Conservation (phyloP, 1,140 invertebrate species). For the Nebria ingens region DNA sequence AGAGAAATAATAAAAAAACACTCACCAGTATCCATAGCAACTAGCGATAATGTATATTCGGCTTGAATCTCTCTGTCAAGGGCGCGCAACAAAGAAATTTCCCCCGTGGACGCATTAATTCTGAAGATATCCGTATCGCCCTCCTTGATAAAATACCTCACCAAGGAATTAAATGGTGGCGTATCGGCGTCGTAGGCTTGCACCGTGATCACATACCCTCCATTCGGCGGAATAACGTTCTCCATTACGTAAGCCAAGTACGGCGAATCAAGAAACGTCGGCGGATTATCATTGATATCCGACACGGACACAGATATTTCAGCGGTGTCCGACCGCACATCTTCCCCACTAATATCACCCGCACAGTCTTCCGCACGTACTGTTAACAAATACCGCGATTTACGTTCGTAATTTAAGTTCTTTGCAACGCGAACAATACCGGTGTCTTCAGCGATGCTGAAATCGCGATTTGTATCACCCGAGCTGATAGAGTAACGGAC, state of each 20-base stretch:
- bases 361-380: conserved; percentile 85
- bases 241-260: conserved; percentile 90
- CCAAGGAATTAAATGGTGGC: conserved; percentile 78
- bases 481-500: conserved; percentile 77
- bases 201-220: conserved; percentile 68
- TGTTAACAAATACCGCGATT: conserved; percentile 68
- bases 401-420: conserved; percentile 85
- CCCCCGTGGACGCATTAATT: conserved; percentile 80
- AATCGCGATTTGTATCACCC: conserved; percentile 87
- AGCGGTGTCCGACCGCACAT: conserved; percentile 56
- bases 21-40: conserved; percentile 89
- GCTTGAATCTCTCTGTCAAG: conserved; percentile 74
- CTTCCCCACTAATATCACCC: conserved; percentile 43
- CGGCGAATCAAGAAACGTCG: conserved; percentile 81
- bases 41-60: conserved; percentile 72
- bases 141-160: conserved; percentile 86
- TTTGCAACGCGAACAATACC: conserved; percentile 82
- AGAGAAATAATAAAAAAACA: conserved; percentile 20
- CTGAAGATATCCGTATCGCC: conserved; percentile 79
- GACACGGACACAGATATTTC: conserved; percentile 60
- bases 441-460: conserved; percentile 79
- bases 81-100: conserved; percentile 68
- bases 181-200: conserved; percentile 82
- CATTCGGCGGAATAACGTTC: conserved; percentile 67
- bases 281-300: conserved; percentile 93